Evolutionary conservation across 2,888 invertebrate genomes (phyloP).

Genomic region (Spilosoma lubricipeda): DNA sequence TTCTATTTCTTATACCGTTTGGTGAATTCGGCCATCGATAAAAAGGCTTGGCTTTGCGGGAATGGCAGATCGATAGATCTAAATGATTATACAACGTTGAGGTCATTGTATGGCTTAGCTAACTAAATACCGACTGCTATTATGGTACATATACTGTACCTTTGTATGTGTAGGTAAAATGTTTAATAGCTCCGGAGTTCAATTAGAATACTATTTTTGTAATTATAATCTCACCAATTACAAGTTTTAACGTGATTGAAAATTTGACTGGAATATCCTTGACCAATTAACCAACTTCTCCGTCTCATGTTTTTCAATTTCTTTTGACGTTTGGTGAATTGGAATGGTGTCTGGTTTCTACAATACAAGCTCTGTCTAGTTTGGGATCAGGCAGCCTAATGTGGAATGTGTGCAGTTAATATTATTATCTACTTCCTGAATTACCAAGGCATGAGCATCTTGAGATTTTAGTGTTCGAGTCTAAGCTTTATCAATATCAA

Average conservation of each 20-base stretch:
- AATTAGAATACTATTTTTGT: not conserved
- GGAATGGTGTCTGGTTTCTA: no score
- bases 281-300: conserved; percentile 22
- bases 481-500: not conserved
- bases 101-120: not conserved
- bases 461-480: not conserved
- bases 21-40: conserved; percentile 4
- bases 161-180: not conserved
- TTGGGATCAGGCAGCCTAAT: no score
- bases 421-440: not conserved
- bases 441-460: not conserved
- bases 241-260: not conserved
- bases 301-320: not conserved
- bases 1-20: not conserved
- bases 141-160: not conserved
- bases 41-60: conserved; percentile 16
- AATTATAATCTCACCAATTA: not conserved
- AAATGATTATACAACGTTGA: conserved; percentile 1
- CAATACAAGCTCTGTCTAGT: no score
- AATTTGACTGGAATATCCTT: conserved; percentile 20
- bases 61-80: conserved; percentile 15
- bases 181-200: not conserved
- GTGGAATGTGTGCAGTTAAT: no score
- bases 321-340: conserved; percentile 4
- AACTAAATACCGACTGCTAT: not conserved